Evolutionary conservation across 1,140 invertebrate species (phyloP).

Genomic region (Drosophila persimilis): DNA sequence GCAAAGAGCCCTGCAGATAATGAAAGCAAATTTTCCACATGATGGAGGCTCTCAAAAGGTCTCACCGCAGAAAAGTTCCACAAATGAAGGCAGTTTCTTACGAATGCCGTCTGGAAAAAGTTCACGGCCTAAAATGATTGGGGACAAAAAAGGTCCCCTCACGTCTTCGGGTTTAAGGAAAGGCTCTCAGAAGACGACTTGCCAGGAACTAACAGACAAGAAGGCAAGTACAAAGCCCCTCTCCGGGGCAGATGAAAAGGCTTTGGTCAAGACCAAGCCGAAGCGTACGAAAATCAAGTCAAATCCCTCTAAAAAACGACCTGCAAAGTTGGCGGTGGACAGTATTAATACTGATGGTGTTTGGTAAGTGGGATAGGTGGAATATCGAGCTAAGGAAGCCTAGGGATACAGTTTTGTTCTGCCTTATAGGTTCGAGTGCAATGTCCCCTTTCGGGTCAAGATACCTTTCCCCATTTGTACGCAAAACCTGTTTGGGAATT

Average conservation of each 20-base stretch:
- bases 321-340: neutral
- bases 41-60: too few species aligned
- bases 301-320: neutral
- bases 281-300: constrained; percentile 15
- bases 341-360: constrained; percentile 13
- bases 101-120: too few species aligned
- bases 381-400: neutral
- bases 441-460: constrained; percentile 54
- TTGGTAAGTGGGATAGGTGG: constrained; percentile 15
- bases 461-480: constrained; percentile 38
- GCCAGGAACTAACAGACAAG: neutral
- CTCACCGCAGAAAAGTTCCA: too few species aligned
- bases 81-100: too few species aligned
- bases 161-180: neutral
- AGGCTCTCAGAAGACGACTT: neutral
- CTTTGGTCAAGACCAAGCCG: constrained; percentile 14
- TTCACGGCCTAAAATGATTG: too few species aligned
- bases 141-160: too few species aligned
- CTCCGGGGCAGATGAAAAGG: neutral
- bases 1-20: too few species aligned
- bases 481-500: constrained; percentile 5
- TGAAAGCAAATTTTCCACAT: too few species aligned
- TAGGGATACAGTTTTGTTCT: neutral
- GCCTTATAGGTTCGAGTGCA: constrained; percentile 53
- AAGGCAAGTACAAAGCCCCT: too few species aligned